Evolutionary conservation across 2,797 vertebrate genomes (phyloP).

Genomic region (Arnoldichthys spilopterus): DNA sequence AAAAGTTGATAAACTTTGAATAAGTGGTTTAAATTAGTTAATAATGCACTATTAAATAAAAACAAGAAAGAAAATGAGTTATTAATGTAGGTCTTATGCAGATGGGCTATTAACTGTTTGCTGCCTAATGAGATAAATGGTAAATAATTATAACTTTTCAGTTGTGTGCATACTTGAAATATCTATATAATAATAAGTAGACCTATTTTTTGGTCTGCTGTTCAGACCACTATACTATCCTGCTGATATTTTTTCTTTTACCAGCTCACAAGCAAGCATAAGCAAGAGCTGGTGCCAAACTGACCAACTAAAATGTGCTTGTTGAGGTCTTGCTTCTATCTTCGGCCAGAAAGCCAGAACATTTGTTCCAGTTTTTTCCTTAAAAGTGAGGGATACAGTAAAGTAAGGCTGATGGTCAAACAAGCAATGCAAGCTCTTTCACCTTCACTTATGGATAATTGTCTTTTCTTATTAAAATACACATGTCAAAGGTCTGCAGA

Average conservation of each 20-base stretch:
- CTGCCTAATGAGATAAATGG: too few relatives aligned
- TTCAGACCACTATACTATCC: not conserved
- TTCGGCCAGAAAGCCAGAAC: not conserved
- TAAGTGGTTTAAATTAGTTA: too few relatives aligned
- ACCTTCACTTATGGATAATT: not conserved
- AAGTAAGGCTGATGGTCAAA: not conserved
- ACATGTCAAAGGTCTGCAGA: constrained; percentile 33
- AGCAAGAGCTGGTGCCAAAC: constrained; percentile 4
- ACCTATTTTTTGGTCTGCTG: not conserved
- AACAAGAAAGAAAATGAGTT: too few relatives aligned
- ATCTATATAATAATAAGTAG: too few relatives aligned
- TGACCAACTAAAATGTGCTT: not conserved
- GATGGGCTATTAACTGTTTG: too few relatives aligned
- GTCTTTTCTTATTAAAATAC: constrained; percentile 34
- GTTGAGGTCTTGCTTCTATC: not conserved
- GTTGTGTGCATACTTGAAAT: too few relatives aligned
- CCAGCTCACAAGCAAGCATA: not conserved
- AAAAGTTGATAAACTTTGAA: too few relatives aligned
- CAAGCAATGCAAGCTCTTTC: not conserved
- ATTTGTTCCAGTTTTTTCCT: not conserved
- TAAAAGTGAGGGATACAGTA: not conserved
- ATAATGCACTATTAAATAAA: too few relatives aligned
- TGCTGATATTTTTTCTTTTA: not conserved
- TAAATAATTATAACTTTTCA: too few relatives aligned
- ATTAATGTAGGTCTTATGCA: too few relatives aligned